phyloP scores from a whole-genome alignment of 2,113 vertebrate species.

The Ailuropoda melanoleuca region DNA sequence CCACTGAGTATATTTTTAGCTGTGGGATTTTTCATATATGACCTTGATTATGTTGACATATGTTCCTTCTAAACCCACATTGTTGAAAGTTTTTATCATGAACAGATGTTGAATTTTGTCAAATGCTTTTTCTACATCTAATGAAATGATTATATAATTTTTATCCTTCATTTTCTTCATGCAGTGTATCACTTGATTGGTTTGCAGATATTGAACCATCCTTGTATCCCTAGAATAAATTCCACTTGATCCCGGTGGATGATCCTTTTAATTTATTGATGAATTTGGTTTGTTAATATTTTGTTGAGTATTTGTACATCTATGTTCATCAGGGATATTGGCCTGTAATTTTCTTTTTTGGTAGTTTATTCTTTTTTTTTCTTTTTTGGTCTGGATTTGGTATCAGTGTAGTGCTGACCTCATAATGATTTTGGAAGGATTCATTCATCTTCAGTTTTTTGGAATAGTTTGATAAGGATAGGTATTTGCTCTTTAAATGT shows the following conservation, averaged over 20 bases:
- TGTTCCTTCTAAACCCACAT: neutral
- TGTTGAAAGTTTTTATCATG: neutral
- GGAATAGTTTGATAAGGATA: neutral
- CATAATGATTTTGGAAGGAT: neutral
- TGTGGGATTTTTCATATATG: neutral
- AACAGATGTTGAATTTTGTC: neutral
- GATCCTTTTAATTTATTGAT: neutral
- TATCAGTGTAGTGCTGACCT: neutral
- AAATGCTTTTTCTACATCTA: neutral
- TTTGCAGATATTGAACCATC: neutral
- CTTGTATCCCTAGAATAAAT: neutral
- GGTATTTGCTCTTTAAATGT: neutral
- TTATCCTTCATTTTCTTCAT: neutral
- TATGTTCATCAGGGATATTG: neutral
- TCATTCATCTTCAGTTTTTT: neutral
- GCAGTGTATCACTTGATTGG: neutral
- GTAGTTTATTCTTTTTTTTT: neutral
- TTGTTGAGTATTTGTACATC: neutral
- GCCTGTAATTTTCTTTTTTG: neutral
- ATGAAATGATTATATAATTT: neutral
- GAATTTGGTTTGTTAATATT: neutral
- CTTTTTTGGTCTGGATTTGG: neutral
- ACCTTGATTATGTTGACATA: neutral
- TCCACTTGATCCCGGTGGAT: neutral
- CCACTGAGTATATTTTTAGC: neutral